Evolutionary conservation across 1,140 invertebrate genomes (phyloP).

Genomic region (Zaprionus gabonicus): DNA sequence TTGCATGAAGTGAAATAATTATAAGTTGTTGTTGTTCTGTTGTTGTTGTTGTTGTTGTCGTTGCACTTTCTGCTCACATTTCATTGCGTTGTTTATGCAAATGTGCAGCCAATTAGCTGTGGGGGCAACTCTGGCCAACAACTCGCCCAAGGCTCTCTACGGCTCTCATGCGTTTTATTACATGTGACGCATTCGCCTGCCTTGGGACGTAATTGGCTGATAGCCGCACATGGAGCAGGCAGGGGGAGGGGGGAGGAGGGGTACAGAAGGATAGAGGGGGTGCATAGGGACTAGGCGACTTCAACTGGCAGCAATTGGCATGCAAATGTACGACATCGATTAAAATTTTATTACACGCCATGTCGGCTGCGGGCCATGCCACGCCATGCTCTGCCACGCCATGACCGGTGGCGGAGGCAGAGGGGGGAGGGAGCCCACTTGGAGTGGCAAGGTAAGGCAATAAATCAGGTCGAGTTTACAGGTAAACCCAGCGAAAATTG

Average conservation of each 20-base stretch:
- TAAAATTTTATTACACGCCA: conserved; percentile 83
- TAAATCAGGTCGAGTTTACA: conserved; percentile 81
- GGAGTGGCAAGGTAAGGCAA: conserved; percentile 50
- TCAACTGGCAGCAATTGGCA: conserved; percentile 75
- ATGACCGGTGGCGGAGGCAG: background rate
- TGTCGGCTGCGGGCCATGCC: conserved; percentile 50
- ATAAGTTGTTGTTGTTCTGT: conserved; percentile 52
- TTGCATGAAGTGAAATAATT: conserved; percentile 43
- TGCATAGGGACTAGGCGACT: background rate
- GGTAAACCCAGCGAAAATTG: conserved; percentile 81
- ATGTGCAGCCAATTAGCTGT: conserved; percentile 71
- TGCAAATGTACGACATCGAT: conserved; percentile 83
- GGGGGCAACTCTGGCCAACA: conserved; percentile 39
- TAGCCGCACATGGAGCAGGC: background rate
- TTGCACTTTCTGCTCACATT: conserved; percentile 34
- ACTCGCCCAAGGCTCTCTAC: conserved; percentile 52
- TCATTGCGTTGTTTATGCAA: conserved; percentile 70
- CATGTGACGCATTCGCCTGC: conserved; percentile 68
- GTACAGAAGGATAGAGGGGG: no score
- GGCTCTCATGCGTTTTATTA: conserved; percentile 70
- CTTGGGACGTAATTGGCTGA: conserved; percentile 53
- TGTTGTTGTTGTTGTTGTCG: conserved; percentile 23
- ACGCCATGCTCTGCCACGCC: conserved; percentile 50
- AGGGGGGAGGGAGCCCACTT: background rate
- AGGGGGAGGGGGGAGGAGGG: no score